Base-by-base conservation (phyloP, 1,140 invertebrate species). In the Brachionus calyciflorus region DNA sequence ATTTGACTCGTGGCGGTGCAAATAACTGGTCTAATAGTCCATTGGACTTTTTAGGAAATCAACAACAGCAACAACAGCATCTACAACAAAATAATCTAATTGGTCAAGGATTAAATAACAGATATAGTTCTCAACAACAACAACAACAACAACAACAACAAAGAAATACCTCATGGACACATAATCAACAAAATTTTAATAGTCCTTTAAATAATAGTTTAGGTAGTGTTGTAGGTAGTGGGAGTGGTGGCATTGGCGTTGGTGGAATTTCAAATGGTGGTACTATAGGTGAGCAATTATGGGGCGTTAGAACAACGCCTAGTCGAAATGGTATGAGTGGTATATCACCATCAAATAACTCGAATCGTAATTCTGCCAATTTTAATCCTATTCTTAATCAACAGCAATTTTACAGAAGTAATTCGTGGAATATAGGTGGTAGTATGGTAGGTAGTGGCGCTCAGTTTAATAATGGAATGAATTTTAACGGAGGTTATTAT, bases 201-300 rank as follows among this genome's bases (percentile, higher is more conserved):
- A 46, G 14, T 14, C 9, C 9, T 46, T 14, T 14, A 3, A 14
- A 14, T 7, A 60, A n/a, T 17, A 60, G 30, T 30, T 17, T 30
- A 7, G 7, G 7, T 33, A 26, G 30, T 3, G n/a, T n/a, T n/a
- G n/a, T n/a, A n/a, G n/a, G n/a, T n/a, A n/a, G n/a, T n/a, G n/a
- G n/a, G n/a, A n/a, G n/a, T n/a, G n/a, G n/a, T n/a, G n/a, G n/a
- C n/a, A n/a, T n/a, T n/a, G n/a, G n/a, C n/a, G n/a, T n/a, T n/a
- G n/a, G n/a, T n/a, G n/a, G n/a, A n/a, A n/a, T n/a, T n/a, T n/a
- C n/a, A n/a, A n/a, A n/a, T n/a, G n/a, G 37, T 5, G 60, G 60
- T 19, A 41, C 60, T 21, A 73, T 73, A 40, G 69, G 69, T 9
- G 69, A 73, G 21, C 46, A 49, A 51, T 14, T 73, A 37, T 73